A percentile compares a stretch with the other conserved stretches of the same genome.
phyloP scores from a whole-genome alignment of 2,113 vertebrate species.

The Lagopus leucura region DNA sequence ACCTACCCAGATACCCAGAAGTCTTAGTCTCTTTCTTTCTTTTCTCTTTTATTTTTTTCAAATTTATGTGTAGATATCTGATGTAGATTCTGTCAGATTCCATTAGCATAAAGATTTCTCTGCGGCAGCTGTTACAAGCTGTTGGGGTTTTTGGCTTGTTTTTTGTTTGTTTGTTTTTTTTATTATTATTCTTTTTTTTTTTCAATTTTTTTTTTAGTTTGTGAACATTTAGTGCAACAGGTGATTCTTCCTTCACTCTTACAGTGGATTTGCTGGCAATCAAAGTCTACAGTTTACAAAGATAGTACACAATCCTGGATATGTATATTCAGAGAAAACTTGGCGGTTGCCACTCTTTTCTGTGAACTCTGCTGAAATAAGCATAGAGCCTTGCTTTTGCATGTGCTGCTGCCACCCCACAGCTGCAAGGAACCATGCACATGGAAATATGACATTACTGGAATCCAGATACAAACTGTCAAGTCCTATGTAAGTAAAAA shows the following conservation, averaged over 20 bases:
- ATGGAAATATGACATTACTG: not conserved
- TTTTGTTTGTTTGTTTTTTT: not conserved
- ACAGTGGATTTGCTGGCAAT: not conserved
- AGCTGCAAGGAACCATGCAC: not conserved
- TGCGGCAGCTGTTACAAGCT: slow-evolving; percentile 64
- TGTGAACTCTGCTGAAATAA: not conserved
- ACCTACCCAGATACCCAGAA: not conserved
- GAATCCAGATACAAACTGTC: not conserved
- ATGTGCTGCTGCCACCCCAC: not conserved
- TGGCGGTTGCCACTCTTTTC: fast-evolving
- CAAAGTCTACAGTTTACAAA: not conserved
- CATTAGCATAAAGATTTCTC: slow-evolving; percentile 40
- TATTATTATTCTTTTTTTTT: slow-evolving; percentile 52
- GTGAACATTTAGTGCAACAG: slow-evolving; percentile 47
- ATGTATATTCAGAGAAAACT: not conserved
- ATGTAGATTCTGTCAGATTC: slow-evolving; percentile 3
- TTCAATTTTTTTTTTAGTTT: not conserved
- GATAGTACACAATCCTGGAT: not conserved
- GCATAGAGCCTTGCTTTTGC: not conserved
- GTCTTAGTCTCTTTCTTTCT: not conserved
- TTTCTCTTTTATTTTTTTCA: not conserved
- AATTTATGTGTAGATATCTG: not conserved
- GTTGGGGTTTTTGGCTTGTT: not conserved
- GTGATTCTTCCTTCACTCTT: slow-evolving; percentile 9
- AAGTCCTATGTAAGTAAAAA: not conserved